Evolutionary conservation across 2,888 invertebrate species (phyloP), one percentile per base, ranked within the genome.

Genomic region (Rhamphomyia laevipes): DNA sequence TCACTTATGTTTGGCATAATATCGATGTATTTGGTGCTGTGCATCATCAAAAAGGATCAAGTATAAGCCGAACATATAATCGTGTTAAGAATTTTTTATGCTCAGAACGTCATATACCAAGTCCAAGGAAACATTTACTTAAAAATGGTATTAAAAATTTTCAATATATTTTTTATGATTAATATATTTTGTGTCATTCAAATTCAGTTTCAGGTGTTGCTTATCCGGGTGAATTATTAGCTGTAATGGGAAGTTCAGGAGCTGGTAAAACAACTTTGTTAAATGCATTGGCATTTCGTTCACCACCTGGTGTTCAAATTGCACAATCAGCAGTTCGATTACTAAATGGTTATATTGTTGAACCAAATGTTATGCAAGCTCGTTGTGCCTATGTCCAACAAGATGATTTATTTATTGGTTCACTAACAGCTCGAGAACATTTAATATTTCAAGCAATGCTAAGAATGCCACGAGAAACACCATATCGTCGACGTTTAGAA

Each of bases 201-300:
- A 41, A 47, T 51, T 2, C 35, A 90, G 89, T 88, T 9, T 84
- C 77, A 56, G 92, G 92, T 1, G 78, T 84, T 2, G 91, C 91
- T 0, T 80, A 83, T 63, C 87, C 91, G 0, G 91, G 91, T 0
- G 90, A 92, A 64, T 70, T 92, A 27, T 71, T 92, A 43, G 90
- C 91, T 2, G 84, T 92, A 43, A 82, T 93, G 81, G 92, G 92
- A 1, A 84, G 88, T 1, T 88, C 87, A 27, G 95, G 95, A 0
- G 91, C 94, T 0, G 95, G 95, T 2, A 96, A 96, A 73, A 94
- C 95, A 0, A 95, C 94, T 0, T 77, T 96, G 4, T 73, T 96
- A 50, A 95, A 96, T 68, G 81, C 90, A 0, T 67, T 96, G 54
- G 92, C 91, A 7, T 87, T 86, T 66, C 78, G 89, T 21, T 82